Conservation (phyloP, 1,140 invertebrate species). For the Hypothenemus hampei region DNA sequence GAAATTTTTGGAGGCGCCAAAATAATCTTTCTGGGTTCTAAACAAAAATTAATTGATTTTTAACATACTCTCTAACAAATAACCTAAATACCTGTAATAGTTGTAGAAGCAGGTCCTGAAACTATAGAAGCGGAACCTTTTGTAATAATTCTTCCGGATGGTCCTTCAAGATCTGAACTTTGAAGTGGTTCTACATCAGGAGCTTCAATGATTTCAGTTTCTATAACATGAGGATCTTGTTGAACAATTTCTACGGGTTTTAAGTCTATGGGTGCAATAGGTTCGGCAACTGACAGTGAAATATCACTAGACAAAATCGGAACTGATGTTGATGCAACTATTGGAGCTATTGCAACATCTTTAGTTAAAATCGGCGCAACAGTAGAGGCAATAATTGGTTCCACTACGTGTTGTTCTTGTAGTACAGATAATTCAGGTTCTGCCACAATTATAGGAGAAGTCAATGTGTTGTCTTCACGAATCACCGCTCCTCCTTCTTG, state of each 20-base stretch:
- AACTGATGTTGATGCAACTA: not conserved
- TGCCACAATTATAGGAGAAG: slow-evolving; percentile 32
- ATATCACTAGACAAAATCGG: not conserved
- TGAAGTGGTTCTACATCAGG: slow-evolving; percentile 33
- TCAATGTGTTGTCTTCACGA: slow-evolving; percentile 10
- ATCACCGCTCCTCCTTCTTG: slow-evolving; percentile 32
- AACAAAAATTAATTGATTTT: slow-evolving; percentile 6
- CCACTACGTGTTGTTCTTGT: too few species aligned
- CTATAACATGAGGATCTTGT: slow-evolving; percentile 31
- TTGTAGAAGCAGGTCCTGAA: slow-evolving; percentile 39
- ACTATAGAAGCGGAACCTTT: slow-evolving; percentile 37
- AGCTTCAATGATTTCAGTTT: slow-evolving; percentile 33
- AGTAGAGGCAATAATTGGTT: not conserved
- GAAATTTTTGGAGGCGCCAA: slow-evolving; percentile 21
- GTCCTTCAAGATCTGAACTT: slow-evolving; percentile 35
- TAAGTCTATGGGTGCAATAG: not conserved
- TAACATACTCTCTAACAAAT: not conserved
- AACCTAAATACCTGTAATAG: slow-evolving; percentile 34
- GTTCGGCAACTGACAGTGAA: not conserved
- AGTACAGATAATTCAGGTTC: slow-evolving; percentile 24
- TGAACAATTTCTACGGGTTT: slow-evolving; percentile 22
- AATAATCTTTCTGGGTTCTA: slow-evolving; percentile 29
- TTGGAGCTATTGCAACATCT: too few species aligned
- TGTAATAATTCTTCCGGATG: slow-evolving; percentile 38
- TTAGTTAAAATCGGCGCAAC: not conserved